These are phyloP conservation scores for Rotaria magnacalcarata DNA, from an alignment of 2,888 invertebrate genomes.

Conservation along the genomic window DNA sequence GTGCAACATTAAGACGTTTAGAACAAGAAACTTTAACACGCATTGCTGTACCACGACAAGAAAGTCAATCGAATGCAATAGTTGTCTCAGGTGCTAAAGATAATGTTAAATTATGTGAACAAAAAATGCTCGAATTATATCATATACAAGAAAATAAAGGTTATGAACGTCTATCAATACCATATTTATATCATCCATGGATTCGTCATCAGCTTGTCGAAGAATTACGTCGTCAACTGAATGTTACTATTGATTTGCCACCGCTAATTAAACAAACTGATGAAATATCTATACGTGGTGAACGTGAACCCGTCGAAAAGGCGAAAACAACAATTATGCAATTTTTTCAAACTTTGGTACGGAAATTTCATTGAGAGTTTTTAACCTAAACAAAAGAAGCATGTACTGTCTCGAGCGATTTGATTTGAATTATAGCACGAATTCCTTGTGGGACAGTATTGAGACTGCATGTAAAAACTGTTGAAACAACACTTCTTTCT, in stretches of 20 bases:
- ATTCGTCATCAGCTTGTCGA: constrained; percentile 65
- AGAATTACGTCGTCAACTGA: constrained; percentile 64
- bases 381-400: no score
- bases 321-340: constrained; percentile 79
- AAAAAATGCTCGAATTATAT: constrained; percentile 85
- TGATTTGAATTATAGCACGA: no score
- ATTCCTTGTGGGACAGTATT: no score
- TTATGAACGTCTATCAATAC: constrained; percentile 80
- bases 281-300: constrained; percentile 88
- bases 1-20: constrained; percentile 72
- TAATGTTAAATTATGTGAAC: constrained; percentile 90
- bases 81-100: constrained; percentile 86
- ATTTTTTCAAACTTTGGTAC: constrained; percentile 73
- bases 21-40: constrained; percentile 88
- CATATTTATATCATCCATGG: constrained; percentile 93
- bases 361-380: no score
- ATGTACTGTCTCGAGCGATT: no score
- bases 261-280: constrained; percentile 83
- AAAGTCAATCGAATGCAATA: constrained; percentile 77
- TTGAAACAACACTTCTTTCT: no score
- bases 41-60: constrained; percentile 81
- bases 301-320: constrained; percentile 83
- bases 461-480: no score
- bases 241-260: constrained; percentile 86
- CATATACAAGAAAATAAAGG: constrained; percentile 72